Base-by-base conservation (phyloP, 2,888 invertebrate species). In the Tuberolachnus salignus region DNA sequence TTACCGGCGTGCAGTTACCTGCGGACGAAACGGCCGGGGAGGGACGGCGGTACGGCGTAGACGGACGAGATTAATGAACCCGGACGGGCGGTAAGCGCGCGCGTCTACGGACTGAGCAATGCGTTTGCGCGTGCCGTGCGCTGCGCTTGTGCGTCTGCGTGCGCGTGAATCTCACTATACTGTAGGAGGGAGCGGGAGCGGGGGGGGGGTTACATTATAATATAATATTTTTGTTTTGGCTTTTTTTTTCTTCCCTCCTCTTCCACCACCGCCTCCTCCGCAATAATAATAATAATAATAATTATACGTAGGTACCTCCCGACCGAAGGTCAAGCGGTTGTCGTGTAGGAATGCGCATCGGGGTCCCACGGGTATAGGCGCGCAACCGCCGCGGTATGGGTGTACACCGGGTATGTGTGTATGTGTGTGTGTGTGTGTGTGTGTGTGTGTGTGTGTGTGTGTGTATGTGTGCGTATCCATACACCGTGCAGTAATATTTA, bases 321-420 rank as follows among this genome's bases (percentile, higher is more conserved):
- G 19, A 59, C 59, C 59, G 78, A 78, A 78, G 78, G 78, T 78
- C 78, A 78, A 67, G 67, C n/a, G 34, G 9, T 59, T 67, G 67
- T 59, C 78, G 67, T 78, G 67, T 49, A 67, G 67, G 78, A 78
- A 78, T 78, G 78, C 59, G 69, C 44, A 44, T 51, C 11, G 34
- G 57, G 57, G 46, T 67, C 21, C 46, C 26, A 57, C 26, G 8
- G 26, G 71, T 49, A 44, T 34, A 34, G 3, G n/a, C n/a, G n/a
- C n/a, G n/a, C 6, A 34, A 6, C 34, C 6, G 34, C 34, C 3
- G 6, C 34, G 6, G 53, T 44, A 44, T 55, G 16, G 44, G n/a
- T n/a, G n/a, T n/a, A n/a, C n/a, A n/a, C n/a, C 57, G 23, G 23
- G 23, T 26, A 26, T 59, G 3, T 16, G 16, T 59, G 2, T 21